Base-by-base conservation (phyloP, 2,113 vertebrate species). In the Ardeotis arabs region DNA sequence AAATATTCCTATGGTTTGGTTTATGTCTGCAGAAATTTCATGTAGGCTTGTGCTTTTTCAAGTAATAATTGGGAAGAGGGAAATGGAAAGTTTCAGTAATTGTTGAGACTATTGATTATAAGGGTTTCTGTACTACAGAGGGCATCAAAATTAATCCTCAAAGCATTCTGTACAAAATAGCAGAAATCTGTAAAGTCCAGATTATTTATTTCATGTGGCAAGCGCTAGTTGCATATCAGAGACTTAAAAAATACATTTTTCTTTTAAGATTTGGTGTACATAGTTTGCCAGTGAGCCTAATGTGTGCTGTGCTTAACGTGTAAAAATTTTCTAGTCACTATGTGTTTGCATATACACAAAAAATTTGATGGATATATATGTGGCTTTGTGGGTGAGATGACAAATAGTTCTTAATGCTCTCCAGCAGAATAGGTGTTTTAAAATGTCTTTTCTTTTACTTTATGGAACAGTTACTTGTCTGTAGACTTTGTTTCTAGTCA, bases 81-180 rank as follows among this genome's bases (percentile, higher is more conserved):
- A 89, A 95, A 68, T 20, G 28, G 76, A 84, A 89, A 80, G 37
- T 69, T 89, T 90, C 29, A 28, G 5, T 82, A 63, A 73, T 75
- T 87, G 58, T 39, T 87, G 44, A 86, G 56, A 58, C 27, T 35
- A 3, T 67, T 7, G 18, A 67, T 91, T 83, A 7, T 79, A 64
- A 73, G 21, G 27, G n/a, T 28, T 84, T 86, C 72, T 87, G 22
- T 79, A 85, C n/a, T 70, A 79, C 4, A 84, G 25, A 81, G 56
- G 15, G 41, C 53, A 64, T 86, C 93, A 85, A 95, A 97, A 78
- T 35, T 87, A 88, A 93, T 95, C 84, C 95, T 97, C 63, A 91
- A 94, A 94, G 68, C 18, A 10, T 91, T 93, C 59, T 85, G 27
- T 70, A 84, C 8, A 87, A 81, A 89, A 94, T 29, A 94, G 73